Base-by-base conservation (phyloP, 2,797 vertebrate species). In the Parambassis ranga region DNA sequence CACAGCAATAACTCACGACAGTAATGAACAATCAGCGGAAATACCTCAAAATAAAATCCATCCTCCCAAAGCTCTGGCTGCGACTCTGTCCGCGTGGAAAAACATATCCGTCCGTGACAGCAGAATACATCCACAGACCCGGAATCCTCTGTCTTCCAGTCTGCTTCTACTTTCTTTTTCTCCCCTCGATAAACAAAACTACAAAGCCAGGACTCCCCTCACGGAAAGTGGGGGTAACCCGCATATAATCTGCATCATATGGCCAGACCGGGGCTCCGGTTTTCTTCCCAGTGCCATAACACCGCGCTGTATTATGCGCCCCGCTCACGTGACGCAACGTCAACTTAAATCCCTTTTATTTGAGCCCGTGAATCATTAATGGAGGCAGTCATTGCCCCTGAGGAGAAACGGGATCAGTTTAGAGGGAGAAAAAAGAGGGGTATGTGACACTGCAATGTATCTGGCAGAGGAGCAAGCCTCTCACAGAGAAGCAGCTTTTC, bases 21-120 rank as follows among this genome's bases (percentile, higher is more conserved):
- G 92, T 94, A 94, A 96, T 92, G 95, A 97, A 98, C 96, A 98
- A 98, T 98, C 92, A 92, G 90, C 94, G 95, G 96, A 98, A 98
- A 97, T 98, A 98, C 96, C 96, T 98, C 95, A 97, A 96, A 96
- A 97, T 96, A 96, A 95, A 96, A 97, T 95, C 95, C 97, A 98
- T 99, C 94, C 94, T 97, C 93, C 81, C 89, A 88, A 90, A 91
- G 92, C 93, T 93, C 39, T 56, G 66, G 75, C 79, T 88, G 76
- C 75, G 79, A 90, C 68, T 87, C 57, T 77, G 81, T 89, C 87
- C 86, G 85, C 87, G 85, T 87, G 73, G 86, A 91, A 90, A 92
- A 92, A 92, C 91, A 92, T 87, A 91, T 91, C 91, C 89, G 90
- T 92, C 87, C 89, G 86, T 89, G 88, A 89, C 84, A 91, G 84